Base-by-base conservation (phyloP, 2,113 vertebrate genomes). In the Casuarius casuarius region DNA sequence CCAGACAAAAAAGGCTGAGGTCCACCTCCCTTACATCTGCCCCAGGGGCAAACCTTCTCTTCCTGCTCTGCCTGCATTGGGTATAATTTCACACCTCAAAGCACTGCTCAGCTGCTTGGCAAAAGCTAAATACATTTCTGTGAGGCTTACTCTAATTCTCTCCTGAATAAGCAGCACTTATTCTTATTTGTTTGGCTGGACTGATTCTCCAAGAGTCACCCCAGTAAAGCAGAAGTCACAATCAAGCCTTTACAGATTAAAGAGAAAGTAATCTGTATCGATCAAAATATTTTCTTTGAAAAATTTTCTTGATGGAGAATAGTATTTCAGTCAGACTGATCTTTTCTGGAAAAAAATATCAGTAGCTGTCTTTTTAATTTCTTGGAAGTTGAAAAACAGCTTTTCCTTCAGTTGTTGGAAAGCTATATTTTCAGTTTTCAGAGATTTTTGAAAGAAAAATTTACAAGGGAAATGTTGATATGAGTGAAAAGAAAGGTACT, bases 151-250 rank as follows among this genome's bases (percentile, higher is more conserved):
- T 72, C 21, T 82, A 62, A 87, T 85, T 87, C 66, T n/a, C 12
- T 85, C 33, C 44, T 70, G 73, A 92, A 58, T 79, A 79, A 82
- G 52, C 33, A 84, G 8, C 38, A 84, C 65, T 58, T 44, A 49
- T 65, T 94, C 65, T 61, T 77, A n/a, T 72, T 76, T 89, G 40
- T 76, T 94, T 89, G 70, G 44, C 31, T 89, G 52, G 84, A 82
- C 12, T 68, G 23, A 12, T 91, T 94, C 58, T 70, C 54, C 49
- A 87, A 33, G 54, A 79, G 52, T 92, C 35, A 33, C 71, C 92
- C 71, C 89, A 92, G 77, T 80, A 96, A 92, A 87, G n/a, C 74
- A 92, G 42, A 87, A 80, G 72, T 73, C 51, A 77, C 38, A 90
- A 59, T 77, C 72, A 83, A 85, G 20, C 3, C 2, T 42, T 17